These are phyloP conservation scores for Hemiprocne comata DNA, from an alignment of 2,113 vertebrate species.

Conservation along the genomic window DNA sequence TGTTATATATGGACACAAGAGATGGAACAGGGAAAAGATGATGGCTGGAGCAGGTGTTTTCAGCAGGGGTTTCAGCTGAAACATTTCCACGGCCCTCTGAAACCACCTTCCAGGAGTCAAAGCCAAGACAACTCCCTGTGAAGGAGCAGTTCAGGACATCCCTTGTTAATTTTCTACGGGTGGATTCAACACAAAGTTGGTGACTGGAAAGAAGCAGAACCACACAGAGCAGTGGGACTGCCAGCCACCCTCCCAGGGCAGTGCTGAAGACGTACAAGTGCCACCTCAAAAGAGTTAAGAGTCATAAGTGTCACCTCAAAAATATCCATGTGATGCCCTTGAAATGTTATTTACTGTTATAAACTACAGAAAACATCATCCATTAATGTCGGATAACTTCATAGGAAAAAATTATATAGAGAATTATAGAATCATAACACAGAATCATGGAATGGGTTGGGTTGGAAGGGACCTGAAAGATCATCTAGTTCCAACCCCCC, in stretches of 20 bases:
- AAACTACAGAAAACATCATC: neutral
- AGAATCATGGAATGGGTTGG: too few species aligned
- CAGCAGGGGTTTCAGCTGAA: neutral
- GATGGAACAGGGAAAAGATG: neutral
- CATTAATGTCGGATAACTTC: neutral
- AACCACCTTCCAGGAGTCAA: neutral
- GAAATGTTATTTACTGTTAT: neutral
- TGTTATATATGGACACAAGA: neutral
- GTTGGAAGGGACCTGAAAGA: too few species aligned
- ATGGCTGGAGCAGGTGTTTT: neutral
- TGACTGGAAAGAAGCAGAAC: fast-evolving
- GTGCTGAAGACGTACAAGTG: neutral
- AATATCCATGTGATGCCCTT: fast-evolving
- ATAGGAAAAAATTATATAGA: too few species aligned
- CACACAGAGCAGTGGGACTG: neutral
- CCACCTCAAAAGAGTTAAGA: neutral
- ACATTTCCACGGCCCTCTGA: neutral
- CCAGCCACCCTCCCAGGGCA: neutral
- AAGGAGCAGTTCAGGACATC: neutral
- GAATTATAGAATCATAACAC: too few species aligned
- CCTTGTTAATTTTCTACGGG: neutral
- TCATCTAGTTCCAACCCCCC: too few species aligned
- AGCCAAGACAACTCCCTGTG: neutral
- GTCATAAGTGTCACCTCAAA: neutral
- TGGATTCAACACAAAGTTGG: neutral